A percentile compares a stretch with the other conserved stretches of the same genome.
Evolutionary conservation across 2,888 invertebrate species (phyloP).

Genomic region (Drosophila phalerata): DNA sequence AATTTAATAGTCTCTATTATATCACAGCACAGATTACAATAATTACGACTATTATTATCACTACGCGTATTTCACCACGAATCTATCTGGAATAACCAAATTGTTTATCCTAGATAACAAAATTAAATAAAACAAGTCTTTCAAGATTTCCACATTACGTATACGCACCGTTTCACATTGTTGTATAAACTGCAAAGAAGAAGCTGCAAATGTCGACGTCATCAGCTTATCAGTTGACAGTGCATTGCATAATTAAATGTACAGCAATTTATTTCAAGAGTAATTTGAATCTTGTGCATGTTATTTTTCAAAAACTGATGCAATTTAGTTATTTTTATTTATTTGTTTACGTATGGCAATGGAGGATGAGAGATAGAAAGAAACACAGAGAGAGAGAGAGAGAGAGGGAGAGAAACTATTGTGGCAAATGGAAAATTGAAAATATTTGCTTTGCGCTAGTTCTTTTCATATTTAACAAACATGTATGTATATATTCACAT

Average conservation of each 20-base stretch:
- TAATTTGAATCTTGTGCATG: conserved; percentile 3
- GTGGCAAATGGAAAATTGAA: conserved; percentile 29
- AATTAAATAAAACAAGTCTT: conserved; percentile 3
- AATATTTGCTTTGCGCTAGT: conserved; percentile 39
- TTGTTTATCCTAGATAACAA: conserved; percentile 41
- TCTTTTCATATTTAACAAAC: conserved; percentile 4
- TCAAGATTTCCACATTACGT: conserved; percentile 33
- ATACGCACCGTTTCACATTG: conserved; percentile 32
- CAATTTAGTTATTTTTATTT: conserved; percentile 53
- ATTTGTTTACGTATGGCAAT: conserved; percentile 54
- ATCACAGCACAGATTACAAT: not conserved
- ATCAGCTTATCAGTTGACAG: conserved; percentile 18
- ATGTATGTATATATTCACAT: not conserved
- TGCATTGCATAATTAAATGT: conserved; percentile 23
- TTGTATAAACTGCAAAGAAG: conserved; percentile 1
- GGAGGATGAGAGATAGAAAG: not conserved
- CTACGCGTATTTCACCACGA: conserved; percentile 1
- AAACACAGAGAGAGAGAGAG: no score
- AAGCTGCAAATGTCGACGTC: conserved; percentile 9
- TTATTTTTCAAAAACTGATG: conserved; percentile 45
- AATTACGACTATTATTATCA: not conserved
- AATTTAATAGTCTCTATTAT: not conserved
- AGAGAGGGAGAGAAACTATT: conserved; percentile 23
- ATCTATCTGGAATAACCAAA: conserved; percentile 6
- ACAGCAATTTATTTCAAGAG: conserved; percentile 17